A percentile compares a stretch with the other conserved stretches of the same genome.
These are phyloP conservation scores for Magallana ariakensis DNA, from an alignment of 1,140 invertebrate species.

Conservation along the genomic window DNA sequence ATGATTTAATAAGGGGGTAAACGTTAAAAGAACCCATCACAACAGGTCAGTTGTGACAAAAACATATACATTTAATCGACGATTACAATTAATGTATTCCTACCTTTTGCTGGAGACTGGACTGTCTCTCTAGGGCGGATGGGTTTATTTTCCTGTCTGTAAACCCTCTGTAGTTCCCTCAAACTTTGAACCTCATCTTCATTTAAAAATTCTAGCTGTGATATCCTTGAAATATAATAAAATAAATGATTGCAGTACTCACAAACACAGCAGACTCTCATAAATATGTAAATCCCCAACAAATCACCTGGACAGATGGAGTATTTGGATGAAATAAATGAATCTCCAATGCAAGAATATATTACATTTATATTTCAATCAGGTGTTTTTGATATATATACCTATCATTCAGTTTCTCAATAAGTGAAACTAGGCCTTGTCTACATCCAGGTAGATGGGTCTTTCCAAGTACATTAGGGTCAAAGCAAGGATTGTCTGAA, in stretches of 20 bases:
- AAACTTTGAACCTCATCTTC: slow-evolving; percentile 53
- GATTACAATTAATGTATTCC: neutral
- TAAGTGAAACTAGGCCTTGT: slow-evolving; percentile 39
- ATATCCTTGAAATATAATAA: slow-evolving; percentile 48
- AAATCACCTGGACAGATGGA: neutral
- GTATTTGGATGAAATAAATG: neutral
- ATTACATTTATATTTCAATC: no score
- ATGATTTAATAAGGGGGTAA: no score
- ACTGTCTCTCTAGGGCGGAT: slow-evolving; percentile 40
- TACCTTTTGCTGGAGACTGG: neutral
- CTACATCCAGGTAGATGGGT: slow-evolving; percentile 57
- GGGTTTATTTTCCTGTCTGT: slow-evolving; percentile 60
- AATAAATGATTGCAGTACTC: neutral
- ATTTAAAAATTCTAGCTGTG: slow-evolving; percentile 58
- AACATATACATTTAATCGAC: no score
- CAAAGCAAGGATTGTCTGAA: slow-evolving; percentile 28
- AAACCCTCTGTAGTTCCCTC: slow-evolving; percentile 58
- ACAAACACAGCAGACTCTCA: neutral
- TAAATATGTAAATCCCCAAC: neutral
- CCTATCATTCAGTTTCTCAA: slow-evolving; percentile 62
- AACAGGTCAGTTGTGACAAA: no score
- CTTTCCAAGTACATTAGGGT: slow-evolving; percentile 46
- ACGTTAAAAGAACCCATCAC: no score
- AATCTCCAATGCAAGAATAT: no score
- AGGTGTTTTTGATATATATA: neutral